Evolutionary conservation across 2,113 vertebrate species (phyloP).

Genomic region (Heloderma charlesbogerti): DNA sequence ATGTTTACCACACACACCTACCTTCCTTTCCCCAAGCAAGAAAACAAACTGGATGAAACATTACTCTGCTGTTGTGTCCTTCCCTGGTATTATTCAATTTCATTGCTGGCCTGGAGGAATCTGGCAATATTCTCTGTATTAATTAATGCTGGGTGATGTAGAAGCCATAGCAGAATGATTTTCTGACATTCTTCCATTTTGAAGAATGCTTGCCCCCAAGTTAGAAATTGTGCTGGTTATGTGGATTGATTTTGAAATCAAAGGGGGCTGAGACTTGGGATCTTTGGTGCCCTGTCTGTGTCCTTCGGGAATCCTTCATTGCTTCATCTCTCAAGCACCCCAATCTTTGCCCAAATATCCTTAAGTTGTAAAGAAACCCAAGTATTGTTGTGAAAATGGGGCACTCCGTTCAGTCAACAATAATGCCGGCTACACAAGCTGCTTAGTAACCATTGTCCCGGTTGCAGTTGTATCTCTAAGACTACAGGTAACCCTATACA

Average conservation of each 20-base stretch:
- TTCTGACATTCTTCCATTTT: background rate
- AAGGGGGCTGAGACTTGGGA: too few relatives aligned
- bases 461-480: background rate
- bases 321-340: background rate
- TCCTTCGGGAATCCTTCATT: background rate
- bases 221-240: background rate
- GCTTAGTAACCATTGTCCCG: background rate
- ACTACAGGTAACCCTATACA: background rate
- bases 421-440: background rate
- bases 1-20: background rate
- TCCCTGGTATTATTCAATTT: background rate
- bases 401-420: background rate
- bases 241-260: background rate
- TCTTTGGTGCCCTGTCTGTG: background rate
- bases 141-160: background rate
- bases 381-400: background rate
- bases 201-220: background rate
- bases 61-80: background rate
- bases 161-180: background rate
- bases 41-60: background rate
- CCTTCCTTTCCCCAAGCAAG: background rate
- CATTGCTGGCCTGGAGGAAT: background rate
- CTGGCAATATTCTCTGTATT: background rate
- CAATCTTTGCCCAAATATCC: background rate
- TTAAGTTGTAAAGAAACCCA: background rate